Evolutionary conservation across 2,888 invertebrate genomes (phyloP).

Genomic region (Phymatocera aterrima): DNA sequence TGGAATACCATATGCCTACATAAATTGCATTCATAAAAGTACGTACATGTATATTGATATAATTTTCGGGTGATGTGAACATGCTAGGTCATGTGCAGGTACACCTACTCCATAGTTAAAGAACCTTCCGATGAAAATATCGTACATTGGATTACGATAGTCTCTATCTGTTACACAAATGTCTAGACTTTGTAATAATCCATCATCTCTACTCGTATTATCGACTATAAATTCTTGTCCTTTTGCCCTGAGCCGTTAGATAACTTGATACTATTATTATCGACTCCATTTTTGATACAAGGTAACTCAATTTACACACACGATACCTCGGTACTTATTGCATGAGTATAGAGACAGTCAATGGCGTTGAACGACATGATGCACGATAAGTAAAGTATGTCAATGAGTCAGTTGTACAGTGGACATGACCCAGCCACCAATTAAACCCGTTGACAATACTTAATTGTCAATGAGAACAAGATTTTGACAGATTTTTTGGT

Average conservation of each 20-base stretch:
- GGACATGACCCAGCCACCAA: no score
- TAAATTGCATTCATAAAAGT: no score
- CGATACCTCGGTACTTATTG: no score
- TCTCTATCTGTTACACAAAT: not conserved
- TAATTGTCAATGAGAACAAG: not conserved
- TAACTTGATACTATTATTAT: not conserved
- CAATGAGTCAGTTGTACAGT: no score
- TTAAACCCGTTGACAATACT: not conserved
- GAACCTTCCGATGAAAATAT: constrained; percentile 11
- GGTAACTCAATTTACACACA: not conserved
- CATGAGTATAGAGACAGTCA: not conserved
- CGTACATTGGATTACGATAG: not conserved
- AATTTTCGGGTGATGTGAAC: no score
- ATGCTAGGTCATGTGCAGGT: not conserved
- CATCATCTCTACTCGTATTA: not conserved
- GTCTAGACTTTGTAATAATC: constrained; percentile 4
- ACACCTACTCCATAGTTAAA: not conserved
- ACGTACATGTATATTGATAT: no score
- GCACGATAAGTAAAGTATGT: no score
- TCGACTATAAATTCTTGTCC: not conserved
- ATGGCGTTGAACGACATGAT: not conserved
- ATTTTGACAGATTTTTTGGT: not conserved
- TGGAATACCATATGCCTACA: no score
- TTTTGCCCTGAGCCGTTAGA: not conserved
- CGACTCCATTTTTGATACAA: not conserved